These are phyloP conservation scores for Pollimyrus isidori DNA, from an alignment of 2,113 vertebrate genomes.

Conservation along the genomic window DNA sequence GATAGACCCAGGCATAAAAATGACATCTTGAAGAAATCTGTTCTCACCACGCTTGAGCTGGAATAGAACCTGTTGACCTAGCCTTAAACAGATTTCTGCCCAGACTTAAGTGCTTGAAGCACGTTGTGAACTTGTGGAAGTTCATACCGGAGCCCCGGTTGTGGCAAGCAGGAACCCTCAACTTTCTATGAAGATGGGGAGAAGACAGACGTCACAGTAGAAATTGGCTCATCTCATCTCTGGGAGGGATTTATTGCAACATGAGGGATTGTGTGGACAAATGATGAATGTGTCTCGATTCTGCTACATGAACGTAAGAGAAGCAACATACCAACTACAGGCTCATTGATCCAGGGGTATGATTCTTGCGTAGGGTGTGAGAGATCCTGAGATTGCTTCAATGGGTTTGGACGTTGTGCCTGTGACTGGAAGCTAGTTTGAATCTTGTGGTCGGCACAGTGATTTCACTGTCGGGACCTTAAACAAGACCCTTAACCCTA, in stretches of 20 bases:
- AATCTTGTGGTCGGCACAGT: not conserved
- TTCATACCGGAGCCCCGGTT: not conserved
- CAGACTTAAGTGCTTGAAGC: not conserved
- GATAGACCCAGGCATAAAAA: not conserved
- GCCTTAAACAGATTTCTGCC: not conserved
- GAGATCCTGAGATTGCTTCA: not conserved
- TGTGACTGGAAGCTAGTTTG: not conserved
- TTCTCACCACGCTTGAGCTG: not conserved
- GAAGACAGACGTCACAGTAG: not conserved
- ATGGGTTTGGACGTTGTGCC: not conserved
- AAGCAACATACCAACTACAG: not conserved
- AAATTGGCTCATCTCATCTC: not conserved
- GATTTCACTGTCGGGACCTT: not conserved
- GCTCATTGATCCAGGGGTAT: not conserved
- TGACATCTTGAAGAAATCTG: not conserved
- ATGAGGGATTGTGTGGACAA: not conserved
- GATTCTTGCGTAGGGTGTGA: not conserved
- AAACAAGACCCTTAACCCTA: not conserved
- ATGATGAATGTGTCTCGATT: no score
- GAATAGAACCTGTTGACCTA: not conserved
- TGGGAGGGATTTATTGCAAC: not conserved
- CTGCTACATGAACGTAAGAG: not conserved
- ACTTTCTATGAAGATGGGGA: not conserved
- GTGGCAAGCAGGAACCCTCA: not conserved
- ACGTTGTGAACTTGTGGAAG: not conserved